Evolutionary conservation across 2,113 vertebrate genomes (phyloP), one percentile per base, ranked within the genome.

Genomic region (Glaucidium brasilianum): DNA sequence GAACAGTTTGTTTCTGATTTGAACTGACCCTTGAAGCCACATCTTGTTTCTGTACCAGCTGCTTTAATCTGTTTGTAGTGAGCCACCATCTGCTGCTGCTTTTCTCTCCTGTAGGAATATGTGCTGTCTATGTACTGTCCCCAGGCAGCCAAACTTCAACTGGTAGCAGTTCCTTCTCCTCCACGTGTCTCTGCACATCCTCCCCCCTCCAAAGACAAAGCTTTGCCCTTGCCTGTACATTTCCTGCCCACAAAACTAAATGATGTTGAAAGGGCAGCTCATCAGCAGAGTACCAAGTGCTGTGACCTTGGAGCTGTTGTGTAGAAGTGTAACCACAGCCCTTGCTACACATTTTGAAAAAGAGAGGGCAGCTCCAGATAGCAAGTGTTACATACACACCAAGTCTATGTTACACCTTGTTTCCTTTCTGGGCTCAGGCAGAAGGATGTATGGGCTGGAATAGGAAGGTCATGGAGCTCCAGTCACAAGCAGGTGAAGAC

Each of bases 51-150:
- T 0, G 1, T 79, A 88, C 62, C 82, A 77, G 67, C 63, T 86
- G 67, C 91, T 95, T 83, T 76, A 58, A 73, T 73, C 85, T 66
- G 45, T 86, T 94, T 86, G 75, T 69, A 74, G 55, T 11, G 41
- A 91, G 76, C 47, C 37, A 29, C 72, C 93, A 92, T 81, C 91
- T 96, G 94, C 91, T 95, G 74, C 2, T 2, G 79, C 76, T 86
- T 92, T 68, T 88, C 66, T 53, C 83, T 84, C 41, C 56, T 85
- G 59, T 35, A 66, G 92, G 37, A 90, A 73, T 68, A 56, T 0
- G 0, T 37, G 37, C 37, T 13, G 71, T n/a, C 1, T 16, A 5
- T 1, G 0, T 45, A 45, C 69, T 68, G 30, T 41, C 81, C 63
- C 50, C 5, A 4, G 55, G 59, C 68, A 45, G 68, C 10, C 50